Percentiles rank a stretch among this genome's conserved stretches.
Conservation (phyloP, 2,888 invertebrate species). For the Euplagia quadripunctaria region DNA sequence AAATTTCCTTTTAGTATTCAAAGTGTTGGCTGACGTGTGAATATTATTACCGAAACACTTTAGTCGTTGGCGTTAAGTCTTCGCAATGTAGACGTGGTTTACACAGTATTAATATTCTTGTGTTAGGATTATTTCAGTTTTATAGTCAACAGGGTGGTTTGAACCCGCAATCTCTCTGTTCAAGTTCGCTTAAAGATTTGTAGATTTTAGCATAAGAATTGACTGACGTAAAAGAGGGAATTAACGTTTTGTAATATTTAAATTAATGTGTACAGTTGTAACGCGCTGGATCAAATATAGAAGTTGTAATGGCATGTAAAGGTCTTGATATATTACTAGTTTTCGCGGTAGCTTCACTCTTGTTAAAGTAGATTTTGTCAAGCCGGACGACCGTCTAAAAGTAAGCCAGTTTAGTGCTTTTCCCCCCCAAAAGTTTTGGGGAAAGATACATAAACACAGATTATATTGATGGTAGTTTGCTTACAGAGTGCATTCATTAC, state of each 20-base stretch:
- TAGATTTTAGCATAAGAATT: neutral
- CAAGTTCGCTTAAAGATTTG: neutral
- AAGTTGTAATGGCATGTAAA: too few relatives aligned
- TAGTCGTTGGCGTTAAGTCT: neutral
- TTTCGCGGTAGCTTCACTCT: too few relatives aligned
- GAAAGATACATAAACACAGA: too few relatives aligned
- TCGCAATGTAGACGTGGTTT: neutral
- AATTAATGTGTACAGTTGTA: too few relatives aligned
- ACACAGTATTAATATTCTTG: neutral
- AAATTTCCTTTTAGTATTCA: constrained; percentile 43
- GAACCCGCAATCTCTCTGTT: neutral
- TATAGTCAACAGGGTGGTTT: neutral
- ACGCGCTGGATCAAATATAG: too few relatives aligned
- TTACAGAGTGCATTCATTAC: too few relatives aligned
- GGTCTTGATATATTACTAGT: too few relatives aligned
- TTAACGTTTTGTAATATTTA: neutral
- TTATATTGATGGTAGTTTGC: too few relatives aligned
- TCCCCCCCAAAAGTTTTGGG: too few relatives aligned
- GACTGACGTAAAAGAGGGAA: neutral
- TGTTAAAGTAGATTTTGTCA: too few relatives aligned
- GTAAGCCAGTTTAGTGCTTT: too few relatives aligned
- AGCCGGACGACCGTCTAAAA: too few relatives aligned
- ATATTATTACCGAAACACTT: constrained; percentile 13
- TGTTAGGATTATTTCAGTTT: neutral
- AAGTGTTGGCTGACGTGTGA: constrained; percentile 31